Base-by-base conservation (phyloP, 2,797 vertebrate species). In the Numenius phaeopus region DNA sequence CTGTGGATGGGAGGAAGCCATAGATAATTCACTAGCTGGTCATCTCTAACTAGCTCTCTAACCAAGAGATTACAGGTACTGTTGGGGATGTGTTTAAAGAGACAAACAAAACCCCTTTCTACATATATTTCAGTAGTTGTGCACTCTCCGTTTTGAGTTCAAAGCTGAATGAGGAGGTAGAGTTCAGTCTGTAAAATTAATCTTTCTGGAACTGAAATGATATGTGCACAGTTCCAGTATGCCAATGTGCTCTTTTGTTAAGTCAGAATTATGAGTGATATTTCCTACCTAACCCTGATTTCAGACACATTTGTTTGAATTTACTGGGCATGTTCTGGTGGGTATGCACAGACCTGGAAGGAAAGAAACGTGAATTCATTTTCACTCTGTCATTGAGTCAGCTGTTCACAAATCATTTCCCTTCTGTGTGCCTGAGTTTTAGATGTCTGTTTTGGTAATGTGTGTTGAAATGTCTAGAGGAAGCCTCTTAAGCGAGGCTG, bases 21-120 rank as follows among this genome's bases (percentile, higher is more conserved):
- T 50, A 57, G 44, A n/a, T 87, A 94, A 90, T 94, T 96, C 76
- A 62, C 81, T 89, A 77, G 11, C 57, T 22, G 32, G n/a, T 87
- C 14, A 83, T 86, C 67, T 95, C 59, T 75, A 86, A 32, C 94
- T 90, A 7, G 65, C 6, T 55, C 54, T 69, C 21, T 79, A 32
- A 46, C 10, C 50, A 50, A 95, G 70, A 85, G 40, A 32, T 73
- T 94, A 71, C 49, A 57, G 86, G 39, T 37, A 44, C 61, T 37
- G 55, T 49, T 95, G 47, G 66, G 62, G 29, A 75, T 80, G 34
- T 19, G 3, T 64, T 66, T 65, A 90, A 97, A 64, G 3, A 27
- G 55, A 79, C 10, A 40, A 58, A 80, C 29, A 11, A 66, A 80
- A 9, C 2, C 3, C 11, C 42, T 72, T 94, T 82, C 37, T 82